Evolutionary conservation across 37 sponge, comb jelly and placozoan species (phyloP), one percentile per base, ranked within the genome.

Genomic region (Aphrocallistes beatrix): DNA sequence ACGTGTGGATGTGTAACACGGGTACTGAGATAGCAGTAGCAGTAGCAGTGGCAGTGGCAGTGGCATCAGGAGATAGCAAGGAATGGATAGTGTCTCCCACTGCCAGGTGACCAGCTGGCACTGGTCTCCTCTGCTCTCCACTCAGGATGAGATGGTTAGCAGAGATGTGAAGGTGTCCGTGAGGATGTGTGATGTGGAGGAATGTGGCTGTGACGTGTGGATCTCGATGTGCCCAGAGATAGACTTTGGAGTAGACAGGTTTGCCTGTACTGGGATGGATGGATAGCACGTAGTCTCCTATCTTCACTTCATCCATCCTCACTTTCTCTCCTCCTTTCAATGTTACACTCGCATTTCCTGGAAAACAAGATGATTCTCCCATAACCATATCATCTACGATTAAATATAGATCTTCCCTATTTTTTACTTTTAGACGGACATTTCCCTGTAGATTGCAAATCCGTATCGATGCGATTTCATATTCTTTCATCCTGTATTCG

Each of bases 131-230:
- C 32, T 60, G 25, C 28, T 60, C 75, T 60, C 75, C 75, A 60
- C 32, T 60, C 25, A 60, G 75, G 75, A 60, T 60, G 17, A 60
- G 75, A 60, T 60, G 75, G 75, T 13, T 60, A 60, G 75, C 75
- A 60, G 75, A 60, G 75, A 60, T 60, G 75, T 60, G 75, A 3
- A 60, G 75, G 75, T 60, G 75, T 60, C 75, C 75, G 45, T 60
- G 75, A 60, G 75, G 75, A 60, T 60, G 75, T 60, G 75, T 60
- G 75, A 60, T 60, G 75, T 60, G 75, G 25, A 60, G 75, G 75
- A 60, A 60, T 60, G 75, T 60, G 75, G 75, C 75, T 60, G 75
- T 60, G 75, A 60, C n/a, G 75, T 60, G 75, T 60, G 75, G 10
- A 30, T 60, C 75, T 60, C 75, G 75, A 13, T 60, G 75, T 60